Evolutionary conservation across 2,113 vertebrate species (phyloP).

Genomic region (Passerina amoena): DNA sequence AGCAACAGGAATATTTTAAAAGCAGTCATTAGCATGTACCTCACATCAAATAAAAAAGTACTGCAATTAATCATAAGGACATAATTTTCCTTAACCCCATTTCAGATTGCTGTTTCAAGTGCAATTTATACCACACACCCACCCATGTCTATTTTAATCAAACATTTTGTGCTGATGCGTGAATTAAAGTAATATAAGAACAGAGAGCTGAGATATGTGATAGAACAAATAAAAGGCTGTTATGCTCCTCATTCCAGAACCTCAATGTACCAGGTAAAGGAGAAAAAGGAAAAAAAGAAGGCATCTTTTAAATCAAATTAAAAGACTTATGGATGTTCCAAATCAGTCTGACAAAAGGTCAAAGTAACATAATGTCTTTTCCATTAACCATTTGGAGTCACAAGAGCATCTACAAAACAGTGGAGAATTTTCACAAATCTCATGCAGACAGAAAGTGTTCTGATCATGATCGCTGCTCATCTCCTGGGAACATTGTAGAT

Average conservation of each 20-base stretch:
- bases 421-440: neutral
- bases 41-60: slow-evolving; percentile 1
- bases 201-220: neutral
- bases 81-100: neutral
- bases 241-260: neutral
- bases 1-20: neutral
- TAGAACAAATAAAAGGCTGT: neutral
- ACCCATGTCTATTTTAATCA: slow-evolving; percentile 51
- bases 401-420: neutral
- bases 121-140: slow-evolving; percentile 14
- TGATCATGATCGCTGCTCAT: neutral
- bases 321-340: neutral
- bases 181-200: neutral
- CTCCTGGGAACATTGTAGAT: neutral
- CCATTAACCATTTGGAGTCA: neutral
- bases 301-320: neutral
- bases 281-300: neutral
- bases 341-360: neutral
- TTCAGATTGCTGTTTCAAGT: slow-evolving; percentile 7
- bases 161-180: slow-evolving; percentile 8
- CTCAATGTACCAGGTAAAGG: neutral
- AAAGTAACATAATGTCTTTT: neutral
- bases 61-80: slow-evolving; percentile 13
- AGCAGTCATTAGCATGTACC: neutral
- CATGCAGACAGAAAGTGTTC: neutral